phyloP scores from a whole-genome alignment of 2,113 vertebrate species.

The Suricata suricatta region DNA sequence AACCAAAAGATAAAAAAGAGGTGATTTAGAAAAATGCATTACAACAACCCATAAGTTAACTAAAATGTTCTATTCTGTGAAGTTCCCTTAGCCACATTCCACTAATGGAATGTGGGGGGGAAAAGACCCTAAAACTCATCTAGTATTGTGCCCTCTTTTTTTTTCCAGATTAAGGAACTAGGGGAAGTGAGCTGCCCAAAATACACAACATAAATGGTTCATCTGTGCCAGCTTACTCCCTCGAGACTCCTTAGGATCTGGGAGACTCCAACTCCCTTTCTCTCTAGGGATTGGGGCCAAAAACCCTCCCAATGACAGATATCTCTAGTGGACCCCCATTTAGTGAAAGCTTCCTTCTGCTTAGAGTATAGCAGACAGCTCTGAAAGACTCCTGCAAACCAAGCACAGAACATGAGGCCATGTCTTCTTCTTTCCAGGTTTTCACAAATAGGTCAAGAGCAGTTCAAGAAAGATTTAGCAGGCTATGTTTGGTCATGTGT shows the following conservation, averaged over 20 bases:
- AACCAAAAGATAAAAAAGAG: background rate
- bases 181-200: background rate
- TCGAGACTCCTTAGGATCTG: background rate
- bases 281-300: background rate
- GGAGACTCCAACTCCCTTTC: background rate
- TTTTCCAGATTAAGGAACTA: slow-evolving; percentile 20
- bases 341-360: too few species aligned
- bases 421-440: too few species aligned
- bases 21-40: background rate
- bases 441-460: too few species aligned
- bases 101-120: background rate
- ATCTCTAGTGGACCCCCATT: background rate
- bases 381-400: too few species aligned
- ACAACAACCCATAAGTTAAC: background rate
- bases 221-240: background rate
- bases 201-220: background rate
- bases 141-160: background rate
- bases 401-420: too few species aligned
- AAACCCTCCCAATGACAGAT: background rate
- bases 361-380: too few species aligned
- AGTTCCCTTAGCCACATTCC: background rate
- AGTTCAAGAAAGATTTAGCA: too few species aligned
- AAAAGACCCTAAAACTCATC: background rate
- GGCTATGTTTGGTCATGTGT: background rate
- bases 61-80: background rate